A percentile compares a stretch with the other conserved stretches of the same genome.
Conservation (phyloP, 2,888 invertebrate species). For the Xylota sylvarum region DNA sequence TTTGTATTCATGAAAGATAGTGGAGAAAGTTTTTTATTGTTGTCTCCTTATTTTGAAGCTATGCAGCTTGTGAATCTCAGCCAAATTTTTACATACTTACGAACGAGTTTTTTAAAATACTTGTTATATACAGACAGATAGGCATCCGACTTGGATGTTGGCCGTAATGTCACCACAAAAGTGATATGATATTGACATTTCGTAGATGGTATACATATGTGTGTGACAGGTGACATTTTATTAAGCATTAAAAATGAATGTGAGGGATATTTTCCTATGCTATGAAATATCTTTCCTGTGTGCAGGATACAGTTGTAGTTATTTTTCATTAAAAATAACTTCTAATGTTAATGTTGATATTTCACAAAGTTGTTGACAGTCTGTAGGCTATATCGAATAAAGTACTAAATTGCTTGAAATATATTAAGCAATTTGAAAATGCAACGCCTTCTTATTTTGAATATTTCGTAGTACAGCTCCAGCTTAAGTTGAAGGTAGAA, state of each 20-base stretch:
- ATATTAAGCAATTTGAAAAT: no score
- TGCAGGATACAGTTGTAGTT: background rate
- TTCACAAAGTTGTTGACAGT: no score
- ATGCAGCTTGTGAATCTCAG: constrained; percentile 52
- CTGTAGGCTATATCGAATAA: no score
- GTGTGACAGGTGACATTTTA: constrained; percentile 17
- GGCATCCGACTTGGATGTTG: background rate
- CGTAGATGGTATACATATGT: background rate
- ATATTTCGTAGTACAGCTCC: no score
- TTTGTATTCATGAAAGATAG: constrained; percentile 67
- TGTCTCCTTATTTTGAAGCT: constrained; percentile 46
- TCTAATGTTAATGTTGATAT: background rate
- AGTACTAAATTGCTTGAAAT: no score
- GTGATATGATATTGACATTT: constrained; percentile 11
- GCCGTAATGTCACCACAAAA: background rate
- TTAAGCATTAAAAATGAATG: background rate
- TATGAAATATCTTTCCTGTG: background rate
- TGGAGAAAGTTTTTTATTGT: constrained; percentile 57
- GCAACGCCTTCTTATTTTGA: no score
- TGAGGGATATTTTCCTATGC: background rate
- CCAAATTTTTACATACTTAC: constrained; percentile 18
- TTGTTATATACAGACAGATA: background rate
- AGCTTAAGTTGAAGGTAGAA: no score
- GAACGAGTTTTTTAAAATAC: background rate
- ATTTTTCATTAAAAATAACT: background rate